These are phyloP conservation scores for Aurelia sp. DNA, from an alignment of 30 jellyfish, hydroid and myxozoan species.

Conservation along the genomic window DNA sequence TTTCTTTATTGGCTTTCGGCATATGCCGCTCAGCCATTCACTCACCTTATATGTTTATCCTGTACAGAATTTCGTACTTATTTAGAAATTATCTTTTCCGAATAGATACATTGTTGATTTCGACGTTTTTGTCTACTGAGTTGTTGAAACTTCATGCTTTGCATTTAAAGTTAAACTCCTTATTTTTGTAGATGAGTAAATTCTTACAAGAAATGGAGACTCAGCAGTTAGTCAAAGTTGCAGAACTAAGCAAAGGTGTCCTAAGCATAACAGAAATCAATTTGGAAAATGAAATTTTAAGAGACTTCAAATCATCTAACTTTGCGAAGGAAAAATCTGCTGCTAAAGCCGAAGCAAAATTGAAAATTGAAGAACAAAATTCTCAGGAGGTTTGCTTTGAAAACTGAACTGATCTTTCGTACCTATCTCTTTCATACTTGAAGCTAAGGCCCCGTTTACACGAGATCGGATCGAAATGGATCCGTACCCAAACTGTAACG, in stretches of 20 bases:
- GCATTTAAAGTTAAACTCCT: neutral
- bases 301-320: constrained; percentile 42
- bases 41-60: too few relatives aligned
- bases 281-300: constrained; percentile 51
- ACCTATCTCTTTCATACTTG: too few relatives aligned
- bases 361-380: constrained; percentile 33
- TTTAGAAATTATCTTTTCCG: too few relatives aligned
- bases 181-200: constrained; percentile 77
- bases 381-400: constrained; percentile 6
- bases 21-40: too few relatives aligned
- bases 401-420: too few relatives aligned
- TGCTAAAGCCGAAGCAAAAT: constrained; percentile 38
- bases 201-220: constrained; percentile 79
- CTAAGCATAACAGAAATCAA: constrained; percentile 70
- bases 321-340: constrained; percentile 60
- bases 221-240: constrained; percentile 50
- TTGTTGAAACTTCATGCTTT: neutral
- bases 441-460: too few relatives aligned
- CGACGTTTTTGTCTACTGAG: neutral
- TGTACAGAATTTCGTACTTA: too few relatives aligned
- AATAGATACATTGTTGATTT: too few relatives aligned
- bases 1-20: too few relatives aligned
- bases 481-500: too few relatives aligned
- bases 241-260: constrained; percentile 87
- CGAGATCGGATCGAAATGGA: too few relatives aligned